A percentile compares a stretch with the other conserved stretches of the same genome.
These are phyloP conservation scores for Psephotus haematonotus DNA, from an alignment of 2,113 vertebrate genomes.

Conservation along the genomic window DNA sequence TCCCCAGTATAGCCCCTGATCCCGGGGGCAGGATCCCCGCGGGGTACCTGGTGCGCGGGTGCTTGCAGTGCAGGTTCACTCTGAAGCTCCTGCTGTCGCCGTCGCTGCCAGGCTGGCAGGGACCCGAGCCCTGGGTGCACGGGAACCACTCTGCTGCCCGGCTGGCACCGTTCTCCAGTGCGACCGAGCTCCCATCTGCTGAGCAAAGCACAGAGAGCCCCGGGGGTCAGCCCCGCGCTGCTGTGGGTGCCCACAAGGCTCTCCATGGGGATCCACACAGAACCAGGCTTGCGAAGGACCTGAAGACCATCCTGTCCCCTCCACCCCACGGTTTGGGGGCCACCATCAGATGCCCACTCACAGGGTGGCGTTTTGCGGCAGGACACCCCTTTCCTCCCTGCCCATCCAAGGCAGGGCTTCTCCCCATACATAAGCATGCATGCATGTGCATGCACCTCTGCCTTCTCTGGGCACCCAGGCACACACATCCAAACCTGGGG, in stretches of 20 bases:
- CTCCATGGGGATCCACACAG: not conserved
- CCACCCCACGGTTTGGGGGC: not conserved
- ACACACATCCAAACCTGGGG: not conserved
- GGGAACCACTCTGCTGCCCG: constrained; percentile 63
- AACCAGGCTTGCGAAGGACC: not conserved
- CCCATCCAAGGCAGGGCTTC: not conserved
- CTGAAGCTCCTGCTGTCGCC: constrained; percentile 47
- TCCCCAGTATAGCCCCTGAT: not conserved
- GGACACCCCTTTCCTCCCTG: not conserved
- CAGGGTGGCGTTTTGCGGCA: not conserved
- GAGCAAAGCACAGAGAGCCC: constrained; percentile 60
- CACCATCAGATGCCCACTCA: accelerated
- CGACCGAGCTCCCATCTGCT: constrained; percentile 78
- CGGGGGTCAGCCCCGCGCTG: not conserved
- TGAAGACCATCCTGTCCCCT: not conserved
- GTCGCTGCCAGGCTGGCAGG: constrained; percentile 32
- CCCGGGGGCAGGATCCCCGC: not conserved
- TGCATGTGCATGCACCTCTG: not conserved
- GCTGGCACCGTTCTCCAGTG: constrained; percentile 76
- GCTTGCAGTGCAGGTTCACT: constrained; percentile 68
- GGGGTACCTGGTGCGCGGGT: constrained; percentile 54
- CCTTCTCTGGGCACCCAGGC: not conserved
- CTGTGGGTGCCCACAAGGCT: not conserved
- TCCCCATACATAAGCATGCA: not conserved
- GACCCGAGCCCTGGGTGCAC: constrained; percentile 52